Base-by-base conservation (phyloP, 2,113 vertebrate genomes). In the Onychostruthus taczanowskii region DNA sequence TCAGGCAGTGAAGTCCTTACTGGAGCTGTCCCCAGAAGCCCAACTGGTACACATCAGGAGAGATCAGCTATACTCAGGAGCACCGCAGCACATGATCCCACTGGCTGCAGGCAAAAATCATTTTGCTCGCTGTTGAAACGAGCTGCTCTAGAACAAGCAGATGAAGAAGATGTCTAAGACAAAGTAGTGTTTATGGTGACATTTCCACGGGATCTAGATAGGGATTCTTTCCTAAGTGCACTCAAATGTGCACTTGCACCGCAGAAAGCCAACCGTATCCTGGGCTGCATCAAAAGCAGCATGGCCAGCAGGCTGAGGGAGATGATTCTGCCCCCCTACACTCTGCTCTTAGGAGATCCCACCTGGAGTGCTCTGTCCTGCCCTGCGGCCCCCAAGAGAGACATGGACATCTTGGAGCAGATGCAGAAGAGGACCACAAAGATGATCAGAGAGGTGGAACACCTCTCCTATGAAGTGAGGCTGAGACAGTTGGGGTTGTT, bases 1-100 rank as follows among this genome's bases (percentile, higher is more conserved):
- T 33, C 12, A 9, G 64, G 89, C 87, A 55, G 21, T 0, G 0
- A 66, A 87, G 18, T 22, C 69, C 47, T 53, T 50, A 13, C 7
- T 91, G 77, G 80, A 91, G 55, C 39, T n/a, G 41, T 74, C 67
- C 50, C 58, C 80, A 77, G 37, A 77, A 56, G 31, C 50, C 35
- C 81, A 94, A 84, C 89, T 94, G 93, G 84, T 67, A 8, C 66
- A 37, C 66, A 66, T 62, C 78, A 79, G 58, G 4, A 72, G 63
- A 67, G 56, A 85, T 81, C 47, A 68, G 49, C n/a, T 75, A 14
- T 68, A 17, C 52, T 83, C 67, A 43, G 62, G 37, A 76, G 67
- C 58, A 62, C 31, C 63, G 55, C 3, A 70, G 33, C 93, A 87
- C 49, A 68, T 76, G 69, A 63, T 59, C 44, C 76, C 27, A 4